Conservation (phyloP, 2,113 vertebrate genomes). For the Oncorhynchus gorbuscha region DNA sequence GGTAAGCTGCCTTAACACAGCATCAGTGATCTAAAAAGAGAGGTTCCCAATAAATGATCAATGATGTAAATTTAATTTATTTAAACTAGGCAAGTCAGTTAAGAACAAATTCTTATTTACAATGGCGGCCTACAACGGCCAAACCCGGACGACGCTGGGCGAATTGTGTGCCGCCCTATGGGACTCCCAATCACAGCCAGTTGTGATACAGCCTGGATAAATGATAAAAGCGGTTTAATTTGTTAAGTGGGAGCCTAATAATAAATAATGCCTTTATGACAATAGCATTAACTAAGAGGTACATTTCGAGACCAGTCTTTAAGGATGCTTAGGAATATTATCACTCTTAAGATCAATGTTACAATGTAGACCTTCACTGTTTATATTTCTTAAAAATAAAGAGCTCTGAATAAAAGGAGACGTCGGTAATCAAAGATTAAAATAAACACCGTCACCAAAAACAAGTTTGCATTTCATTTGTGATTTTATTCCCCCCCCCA, state of each 20-base stretch:
- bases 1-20: background rate
- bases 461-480: slow-evolving; percentile 3
- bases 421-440: slow-evolving; percentile 39
- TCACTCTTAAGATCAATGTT: slow-evolving; percentile 19
- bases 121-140: too few relatives aligned
- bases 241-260: background rate
- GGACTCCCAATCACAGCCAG: too few relatives aligned
- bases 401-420: slow-evolving; percentile 18
- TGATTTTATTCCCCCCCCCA: slow-evolving; percentile 32
- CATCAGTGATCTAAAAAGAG: background rate
- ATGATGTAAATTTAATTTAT: background rate
- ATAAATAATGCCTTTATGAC: background rate
- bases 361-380: slow-evolving; percentile 1
- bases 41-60: background rate
- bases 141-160: too few relatives aligned
- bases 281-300: background rate
- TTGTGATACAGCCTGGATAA: too few relatives aligned
- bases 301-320: background rate
- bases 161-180: too few relatives aligned
- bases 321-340: background rate
- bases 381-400: slow-evolving; percentile 19
- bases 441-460: slow-evolving; percentile 56
- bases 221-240: background rate
- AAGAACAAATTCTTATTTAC: too few relatives aligned
- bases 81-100: too few relatives aligned